phyloP scores from a whole-genome alignment of 1,140 invertebrate species.

The Trichonephila clavipes region DNA sequence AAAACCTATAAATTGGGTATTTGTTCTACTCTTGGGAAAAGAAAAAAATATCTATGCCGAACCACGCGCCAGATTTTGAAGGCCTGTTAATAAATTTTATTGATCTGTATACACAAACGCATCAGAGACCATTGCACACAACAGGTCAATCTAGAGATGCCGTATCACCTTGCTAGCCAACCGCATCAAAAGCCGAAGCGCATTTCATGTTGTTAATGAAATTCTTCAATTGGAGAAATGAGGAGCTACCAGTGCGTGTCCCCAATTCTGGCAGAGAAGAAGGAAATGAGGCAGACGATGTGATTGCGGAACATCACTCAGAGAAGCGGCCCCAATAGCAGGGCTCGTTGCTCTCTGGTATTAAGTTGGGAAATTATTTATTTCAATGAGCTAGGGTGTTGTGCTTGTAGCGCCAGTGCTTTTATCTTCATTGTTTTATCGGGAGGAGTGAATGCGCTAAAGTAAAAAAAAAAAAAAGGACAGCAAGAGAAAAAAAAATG shows the following conservation, averaged over 20 bases:
- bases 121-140: background rate
- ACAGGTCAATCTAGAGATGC: background rate
- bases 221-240: slow-evolving; percentile 6
- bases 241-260: background rate
- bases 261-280: slow-evolving; percentile 4
- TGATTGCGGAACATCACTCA: slow-evolving; percentile 60
- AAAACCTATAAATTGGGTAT: too few relatives aligned
- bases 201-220: background rate
- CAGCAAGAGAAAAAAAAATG: slow-evolving; percentile 30
- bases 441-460: background rate
- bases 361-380: slow-evolving; percentile 66
- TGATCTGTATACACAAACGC: too few relatives aligned
- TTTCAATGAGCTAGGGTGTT: slow-evolving; percentile 42
- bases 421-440: slow-evolving; percentile 70
- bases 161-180: background rate
- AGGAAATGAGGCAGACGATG: slow-evolving; percentile 25
- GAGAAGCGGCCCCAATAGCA: background rate
- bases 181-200: background rate
- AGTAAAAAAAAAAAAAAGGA: slow-evolving; percentile 2
- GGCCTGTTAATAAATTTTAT: too few relatives aligned
- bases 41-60: too few relatives aligned
- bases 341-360: slow-evolving; percentile 14
- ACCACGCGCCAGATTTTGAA: too few relatives aligned
- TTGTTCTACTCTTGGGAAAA: too few relatives aligned
- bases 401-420: slow-evolving; percentile 32